These are phyloP conservation scores for Parazoanthus atlanticus DNA, from an alignment of 92 coral and sea anemone species.

Conservation along the genomic window DNA sequence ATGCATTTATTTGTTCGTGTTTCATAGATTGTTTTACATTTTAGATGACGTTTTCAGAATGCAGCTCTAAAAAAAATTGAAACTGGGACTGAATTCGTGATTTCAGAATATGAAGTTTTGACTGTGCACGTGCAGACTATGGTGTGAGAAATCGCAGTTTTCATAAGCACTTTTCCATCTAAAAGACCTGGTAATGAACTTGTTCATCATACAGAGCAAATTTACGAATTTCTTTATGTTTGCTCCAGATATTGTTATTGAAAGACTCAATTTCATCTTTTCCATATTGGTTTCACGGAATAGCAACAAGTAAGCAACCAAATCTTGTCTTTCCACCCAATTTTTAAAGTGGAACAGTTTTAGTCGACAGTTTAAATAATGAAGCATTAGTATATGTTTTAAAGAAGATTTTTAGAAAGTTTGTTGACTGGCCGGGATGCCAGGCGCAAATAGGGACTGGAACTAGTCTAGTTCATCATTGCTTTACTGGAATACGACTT, in stretches of 20 bases:
- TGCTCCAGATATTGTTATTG: background rate
- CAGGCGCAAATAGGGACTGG: background rate
- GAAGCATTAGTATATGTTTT: too few relatives aligned
- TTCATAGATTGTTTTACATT: too few relatives aligned
- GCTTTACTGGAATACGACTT: background rate
- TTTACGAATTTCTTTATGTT: background rate
- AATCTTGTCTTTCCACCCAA: background rate
- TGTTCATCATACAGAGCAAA: background rate
- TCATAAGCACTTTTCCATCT: background rate
- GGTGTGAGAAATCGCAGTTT: background rate
- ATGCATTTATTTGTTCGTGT: too few relatives aligned
- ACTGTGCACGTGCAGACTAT: background rate
- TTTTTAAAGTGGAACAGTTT: background rate
- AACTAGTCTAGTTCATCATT: background rate
- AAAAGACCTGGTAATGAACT: background rate
- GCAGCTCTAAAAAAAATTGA: too few relatives aligned
- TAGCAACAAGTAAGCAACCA: background rate
- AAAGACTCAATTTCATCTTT: background rate
- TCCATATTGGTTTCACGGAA: background rate
- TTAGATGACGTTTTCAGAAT: too few relatives aligned
- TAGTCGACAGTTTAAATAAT: background rate
- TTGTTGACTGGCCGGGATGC: background rate
- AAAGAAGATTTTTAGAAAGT: too few relatives aligned
- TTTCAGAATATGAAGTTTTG: too few relatives aligned
- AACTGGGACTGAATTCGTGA: too few relatives aligned